Conservation (phyloP, 1,140 invertebrate species). For the Bombus sylvicola region DNA sequence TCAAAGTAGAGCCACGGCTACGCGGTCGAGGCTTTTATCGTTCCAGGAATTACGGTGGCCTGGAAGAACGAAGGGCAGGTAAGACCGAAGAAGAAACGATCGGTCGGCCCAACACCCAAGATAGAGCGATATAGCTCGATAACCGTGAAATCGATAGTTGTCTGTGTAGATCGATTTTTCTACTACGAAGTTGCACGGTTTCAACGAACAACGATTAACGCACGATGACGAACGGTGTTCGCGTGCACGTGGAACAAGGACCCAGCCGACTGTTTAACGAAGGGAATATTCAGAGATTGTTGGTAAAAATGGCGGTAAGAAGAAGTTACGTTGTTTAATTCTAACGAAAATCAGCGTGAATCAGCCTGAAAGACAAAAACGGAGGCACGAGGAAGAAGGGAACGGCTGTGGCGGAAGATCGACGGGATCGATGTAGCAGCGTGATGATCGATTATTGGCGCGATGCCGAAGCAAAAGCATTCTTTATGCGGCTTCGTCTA, state of each 20-base stretch:
- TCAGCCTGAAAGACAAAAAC: conserved; percentile 16
- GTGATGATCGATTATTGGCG: conserved; percentile 66
- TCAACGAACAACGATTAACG: conserved; percentile 28
- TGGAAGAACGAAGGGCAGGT: conserved; percentile 7
- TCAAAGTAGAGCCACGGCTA: conserved; percentile 12
- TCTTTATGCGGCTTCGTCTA: conserved; percentile 23
- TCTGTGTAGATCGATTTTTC: conserved; percentile 46
- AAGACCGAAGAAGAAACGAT: conserved; percentile 1
- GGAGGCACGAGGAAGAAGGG: neutral
- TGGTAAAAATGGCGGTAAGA: neutral
- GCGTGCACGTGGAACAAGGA: neutral
- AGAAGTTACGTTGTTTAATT: neutral
- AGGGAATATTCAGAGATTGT: neutral
- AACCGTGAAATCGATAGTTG: conserved; percentile 62
- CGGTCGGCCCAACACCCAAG: neutral
- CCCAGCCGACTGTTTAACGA: neutral
- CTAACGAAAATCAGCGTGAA: conserved; percentile 28
- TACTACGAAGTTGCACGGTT: conserved; percentile 3
- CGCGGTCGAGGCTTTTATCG: conserved; percentile 20
- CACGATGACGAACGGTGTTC: neutral
- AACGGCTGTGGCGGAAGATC: conserved; percentile 14
- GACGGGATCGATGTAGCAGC: conserved; percentile 62
- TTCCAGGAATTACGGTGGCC: conserved; percentile 37
- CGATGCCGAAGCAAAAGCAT: neutral
- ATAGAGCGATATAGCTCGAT: conserved; percentile 57